Conservation (phyloP, 2,888 invertebrate species). For the Parapristionchus giblindavisi region DNA sequence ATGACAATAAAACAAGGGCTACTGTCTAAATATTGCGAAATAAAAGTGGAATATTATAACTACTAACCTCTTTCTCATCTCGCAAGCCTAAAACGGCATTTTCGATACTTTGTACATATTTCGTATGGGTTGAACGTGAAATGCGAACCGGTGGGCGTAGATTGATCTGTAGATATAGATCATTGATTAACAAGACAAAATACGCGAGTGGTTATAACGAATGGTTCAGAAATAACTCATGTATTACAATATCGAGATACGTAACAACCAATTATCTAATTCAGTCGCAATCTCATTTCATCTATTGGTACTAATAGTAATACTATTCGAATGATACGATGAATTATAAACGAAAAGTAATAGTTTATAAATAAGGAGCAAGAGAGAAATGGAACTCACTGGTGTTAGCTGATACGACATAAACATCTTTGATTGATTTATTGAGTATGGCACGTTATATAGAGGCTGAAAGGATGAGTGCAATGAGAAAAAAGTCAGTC, state of each 20-base stretch:
- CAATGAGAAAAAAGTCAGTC: background rate
- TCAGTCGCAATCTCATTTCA: background rate
- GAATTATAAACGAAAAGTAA: no score
- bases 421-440: slow-evolving; percentile 25
- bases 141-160: slow-evolving; percentile 27
- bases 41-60: background rate
- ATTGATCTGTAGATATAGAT: background rate
- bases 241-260: no score
- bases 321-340: no score
- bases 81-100: background rate
- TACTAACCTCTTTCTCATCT: slow-evolving; percentile 29
- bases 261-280: background rate
- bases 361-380: no score
- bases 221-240: no score
- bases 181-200: no score
- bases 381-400: background rate
- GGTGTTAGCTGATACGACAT: slow-evolving; percentile 32
- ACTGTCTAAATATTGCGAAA: background rate
- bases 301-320: no score
- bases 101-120: slow-evolving; percentile 6
- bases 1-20: background rate
- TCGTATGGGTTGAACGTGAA: slow-evolving; percentile 9
- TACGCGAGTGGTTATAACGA: no score
- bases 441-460: no score
- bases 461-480: no score